Evolutionary conservation across 2,797 vertebrate species (phyloP), one percentile per base, ranked within the genome.

Genomic region (Gallinago nigripennis): DNA sequence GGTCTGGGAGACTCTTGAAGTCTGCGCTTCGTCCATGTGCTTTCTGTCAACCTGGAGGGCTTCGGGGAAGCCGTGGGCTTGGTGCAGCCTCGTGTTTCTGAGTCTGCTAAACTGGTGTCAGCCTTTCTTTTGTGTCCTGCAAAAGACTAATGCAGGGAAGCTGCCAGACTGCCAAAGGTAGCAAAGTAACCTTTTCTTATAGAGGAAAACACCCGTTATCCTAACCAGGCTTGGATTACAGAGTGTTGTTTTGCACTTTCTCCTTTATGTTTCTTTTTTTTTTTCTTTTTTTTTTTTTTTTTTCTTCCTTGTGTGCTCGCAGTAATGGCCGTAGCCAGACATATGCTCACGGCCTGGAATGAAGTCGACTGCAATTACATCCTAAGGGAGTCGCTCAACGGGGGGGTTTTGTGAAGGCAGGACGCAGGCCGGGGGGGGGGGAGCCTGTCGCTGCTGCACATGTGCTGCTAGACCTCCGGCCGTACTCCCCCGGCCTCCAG

Each of bases 221-320:
- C 80, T 82, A 54, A 43, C 35, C 0, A 8, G 21, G 28, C 35
- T 86, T 90, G 73, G 43, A 50, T 88, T 92, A 54, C 77, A 46
- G 61, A 56, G 50, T 35, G 17, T 16, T 88, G 86, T 75, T 92
- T 91, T 27, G 2, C 85, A 90, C 91, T 96, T 94, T 96, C 85
- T 95, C 63, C 54, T 72, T 65, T 88, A 43, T 27, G 18, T 51
- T 58, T 27, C 30, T n/a, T 76, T 78, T 54, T 79, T 78, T 60
- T 58, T 45, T 37, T 33, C n/a, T 19, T 28, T 3, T 16, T 41
- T 3, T 35, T 79, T 78, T 60, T 60, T 45, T 37, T 33, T 19
- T 45, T 48, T 30, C 16, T 16, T 3, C 27, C 77, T 77, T 39
- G 6, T 71, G 69, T 69, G 83, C 83, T 48, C 5, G 2, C 73